Evolutionary conservation across 2,797 vertebrate genomes (phyloP), one percentile per base, ranked within the genome.

Genomic region (Characodon lateralis): DNA sequence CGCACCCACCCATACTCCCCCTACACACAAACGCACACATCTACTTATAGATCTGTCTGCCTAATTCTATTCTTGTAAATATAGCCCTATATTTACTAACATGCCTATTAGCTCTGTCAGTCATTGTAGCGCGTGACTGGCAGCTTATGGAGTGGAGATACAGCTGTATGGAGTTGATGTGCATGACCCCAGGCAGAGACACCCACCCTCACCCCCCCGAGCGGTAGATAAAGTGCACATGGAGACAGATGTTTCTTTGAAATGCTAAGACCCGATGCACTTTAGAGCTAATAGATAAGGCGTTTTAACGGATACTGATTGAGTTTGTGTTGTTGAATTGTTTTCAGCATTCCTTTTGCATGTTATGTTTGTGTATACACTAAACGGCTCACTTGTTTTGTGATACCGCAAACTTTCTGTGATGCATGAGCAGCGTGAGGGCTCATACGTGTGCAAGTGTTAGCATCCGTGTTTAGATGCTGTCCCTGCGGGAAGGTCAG

Each of bases 401-500:
- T 75, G 5, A 68, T 46, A 14, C 7, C 13, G 13, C 41, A 24
- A 56, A 50, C 55, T 63, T 13, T 61, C 43, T 59, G 43, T 63
- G 56, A 83, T 73, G 28, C 35, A 39, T 78, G 46, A 43, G 73
- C 41, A 55, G 39, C 55, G 8, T 73, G 65, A 48, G 59, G 69
- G 71, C 63, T 74, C 71, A 78, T 73, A 58, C 56, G 74, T 84
- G 83, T 80, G 75, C 22, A 61, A 46, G 55, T 78, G 56, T 81
- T 75, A 65, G 41, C 41, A 24, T 78, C 73, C 51, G 50, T 79
- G 81, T 83, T 71, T 74, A 65, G 78, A 74, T 58, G 78, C 50
- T 20, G 7, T 87, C 83, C 89, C 88, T 78, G 0, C 4, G 89
- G 91, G 91, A 90, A 93, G 88, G 89, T 92, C 91, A 84, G 89